Evolutionary conservation across 2,888 invertebrate genomes (phyloP).

Genomic region (Lithophane semibrunnea): DNA sequence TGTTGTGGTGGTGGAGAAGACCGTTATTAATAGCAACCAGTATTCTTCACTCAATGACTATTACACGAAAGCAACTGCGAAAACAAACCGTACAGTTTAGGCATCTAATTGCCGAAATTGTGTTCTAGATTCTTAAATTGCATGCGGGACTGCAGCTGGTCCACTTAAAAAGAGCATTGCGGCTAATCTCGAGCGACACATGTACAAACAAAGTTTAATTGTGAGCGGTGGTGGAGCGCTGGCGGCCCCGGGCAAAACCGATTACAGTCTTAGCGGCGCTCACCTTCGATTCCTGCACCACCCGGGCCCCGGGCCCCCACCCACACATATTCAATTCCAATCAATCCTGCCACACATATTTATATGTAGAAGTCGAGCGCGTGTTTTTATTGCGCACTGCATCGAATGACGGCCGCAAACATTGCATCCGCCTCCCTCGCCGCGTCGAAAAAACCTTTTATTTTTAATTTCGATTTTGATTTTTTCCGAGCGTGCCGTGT

Average conservation of each 20-base stretch:
- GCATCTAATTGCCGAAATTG: constrained; percentile 79
- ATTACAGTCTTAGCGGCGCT: constrained; percentile 90
- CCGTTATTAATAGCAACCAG: constrained; percentile 65
- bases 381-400: constrained; percentile 90
- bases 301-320: constrained; percentile 69
- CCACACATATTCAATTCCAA: constrained; percentile 90
- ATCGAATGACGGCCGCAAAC: constrained; percentile 90
- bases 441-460: constrained; percentile 86
- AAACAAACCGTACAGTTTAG: constrained; percentile 48
- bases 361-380: constrained; percentile 85
- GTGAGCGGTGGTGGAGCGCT: constrained; percentile 80
- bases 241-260: constrained; percentile 87
- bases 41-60: constrained; percentile 46
- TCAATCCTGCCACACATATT: constrained; percentile 89
- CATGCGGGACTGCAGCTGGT: constrained; percentile 84
- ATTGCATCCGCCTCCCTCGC: constrained; percentile 88
- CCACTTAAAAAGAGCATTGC: constrained; percentile 90
- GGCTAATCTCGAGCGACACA: constrained; percentile 90
- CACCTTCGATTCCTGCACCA: constrained; percentile 88
- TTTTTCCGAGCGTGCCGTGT: constrained; percentile 88
- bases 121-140: constrained; percentile 87
- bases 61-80: constrained; percentile 28
- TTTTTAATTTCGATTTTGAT: constrained; percentile 91
- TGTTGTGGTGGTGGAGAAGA: constrained; percentile 61
- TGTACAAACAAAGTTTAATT: constrained; percentile 91